These are phyloP conservation scores for Callocephalon fimbriatum DNA, from an alignment of 2,113 vertebrate genomes.

Conservation along the genomic window DNA sequence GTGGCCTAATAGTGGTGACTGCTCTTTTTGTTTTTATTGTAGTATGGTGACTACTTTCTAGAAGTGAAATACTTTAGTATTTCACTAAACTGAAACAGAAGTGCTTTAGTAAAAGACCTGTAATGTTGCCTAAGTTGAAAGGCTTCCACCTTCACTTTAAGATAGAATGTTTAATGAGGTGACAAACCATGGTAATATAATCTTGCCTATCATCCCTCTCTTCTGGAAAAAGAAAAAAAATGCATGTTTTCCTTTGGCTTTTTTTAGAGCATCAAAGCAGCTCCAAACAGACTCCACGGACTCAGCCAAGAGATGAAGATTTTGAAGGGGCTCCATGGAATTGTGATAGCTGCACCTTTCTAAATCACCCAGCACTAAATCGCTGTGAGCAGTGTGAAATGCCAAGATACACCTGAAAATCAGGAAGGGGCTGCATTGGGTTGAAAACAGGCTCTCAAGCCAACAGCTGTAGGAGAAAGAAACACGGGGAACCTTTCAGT, in stretches of 20 bases:
- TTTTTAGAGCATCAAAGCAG: slow-evolving; percentile 67
- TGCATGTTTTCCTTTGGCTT: background rate
- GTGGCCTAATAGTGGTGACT: background rate
- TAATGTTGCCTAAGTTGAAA: background rate
- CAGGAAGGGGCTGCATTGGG: slow-evolving; percentile 15
- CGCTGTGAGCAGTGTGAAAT: slow-evolving; percentile 99
- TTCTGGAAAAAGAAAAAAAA: background rate
- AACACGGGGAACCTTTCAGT: slow-evolving; percentile 64
- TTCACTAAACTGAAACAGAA: background rate
- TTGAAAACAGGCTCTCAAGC: slow-evolving; percentile 62
- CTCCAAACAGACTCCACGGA: slow-evolving; percentile 75
- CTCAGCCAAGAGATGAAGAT: slow-evolving; percentile 91
- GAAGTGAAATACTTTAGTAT: background rate
- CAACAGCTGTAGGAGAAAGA: slow-evolving; percentile 61
- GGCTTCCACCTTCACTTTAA: background rate
- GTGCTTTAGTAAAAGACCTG: background rate
- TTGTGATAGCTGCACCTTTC: slow-evolving; percentile 98
- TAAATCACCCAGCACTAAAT: slow-evolving; percentile 98
- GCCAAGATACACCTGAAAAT: slow-evolving; percentile 94
- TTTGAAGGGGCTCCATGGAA: slow-evolving; percentile 98
- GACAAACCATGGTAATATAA: background rate
- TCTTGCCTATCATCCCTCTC: background rate
- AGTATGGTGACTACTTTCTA: background rate
- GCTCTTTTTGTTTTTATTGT: background rate
- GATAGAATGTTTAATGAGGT: background rate